Base-by-base conservation (phyloP, 2,113 vertebrate species). In the Tupaia tana region DNA sequence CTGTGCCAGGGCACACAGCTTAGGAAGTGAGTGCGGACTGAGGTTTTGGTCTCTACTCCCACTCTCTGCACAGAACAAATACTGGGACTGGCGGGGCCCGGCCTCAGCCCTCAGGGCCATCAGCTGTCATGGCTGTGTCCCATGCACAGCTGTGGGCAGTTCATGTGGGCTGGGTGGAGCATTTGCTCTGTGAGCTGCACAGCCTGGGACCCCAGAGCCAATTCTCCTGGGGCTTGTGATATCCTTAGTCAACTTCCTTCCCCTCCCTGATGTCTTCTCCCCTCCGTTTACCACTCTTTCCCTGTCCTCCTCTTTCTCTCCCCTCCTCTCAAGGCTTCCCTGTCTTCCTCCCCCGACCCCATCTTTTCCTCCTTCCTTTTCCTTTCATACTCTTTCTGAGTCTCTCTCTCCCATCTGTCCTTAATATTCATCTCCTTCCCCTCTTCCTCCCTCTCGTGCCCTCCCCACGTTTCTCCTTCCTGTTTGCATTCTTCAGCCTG, bases 21-120 rank as follows among this genome's bases (percentile, higher is more conserved):
- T 0, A 0, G 43, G 9, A 20, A 6, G 8, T 0, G 13, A 29
- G 59, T 11, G 22, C 0, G 9, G 61, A 8, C 34, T 16, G 18
- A n/a, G 27, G 29, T 22, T 54, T 89, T 12, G 15, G 52, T 69
- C n/a, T 66, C 27, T 18, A 1, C 27, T 54, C 54, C 24, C 7
- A 9, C 31, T 25, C 29, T 14, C 31, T 6, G 4, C 8, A 2
- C 52, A 83, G 43, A 27, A 18, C 64, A 16, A 20, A 43, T n/a
- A 3, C 19, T n/a, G 24, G n/a, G 0, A 0, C 66, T 27, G 90
- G 11, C 22, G 13, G 10, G 2, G 34, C 3, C 2, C 18, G 6
- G 6, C 27, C 64, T 56, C 18, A 34, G 12, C 2, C 15, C 43
- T 61, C 70, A 61, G 70, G 69, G 70, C 75, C 31, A 29, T 43